Conservation (phyloP, 2,888 invertebrate species). For the Caenorhabditis sp. region DNA sequence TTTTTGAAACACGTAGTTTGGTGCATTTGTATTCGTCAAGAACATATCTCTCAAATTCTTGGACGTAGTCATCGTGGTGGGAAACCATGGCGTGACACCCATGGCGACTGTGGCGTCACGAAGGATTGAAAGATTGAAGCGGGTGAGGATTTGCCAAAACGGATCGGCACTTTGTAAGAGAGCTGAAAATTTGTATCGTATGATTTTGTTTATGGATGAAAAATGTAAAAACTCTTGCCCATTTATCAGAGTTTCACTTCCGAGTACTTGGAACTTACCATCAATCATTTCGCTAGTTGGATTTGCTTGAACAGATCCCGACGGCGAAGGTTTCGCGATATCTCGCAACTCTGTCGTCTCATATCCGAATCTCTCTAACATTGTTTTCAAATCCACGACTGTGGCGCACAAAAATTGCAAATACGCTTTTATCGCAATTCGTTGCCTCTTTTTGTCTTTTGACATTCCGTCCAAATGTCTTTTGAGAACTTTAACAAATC, state of each 20-base stretch:
- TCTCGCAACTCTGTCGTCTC: conserved; percentile 12
- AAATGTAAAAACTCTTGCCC: too few relatives aligned
- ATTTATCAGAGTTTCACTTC: too few relatives aligned
- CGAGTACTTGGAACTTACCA: background rate
- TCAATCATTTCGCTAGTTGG: conserved; percentile 3
- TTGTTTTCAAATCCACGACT: conserved; percentile 9
- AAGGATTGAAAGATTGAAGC: conserved; percentile 33
- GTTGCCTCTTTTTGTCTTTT: background rate
- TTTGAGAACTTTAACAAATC: conserved; percentile 38
- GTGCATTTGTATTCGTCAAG: background rate
- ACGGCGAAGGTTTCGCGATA: background rate
- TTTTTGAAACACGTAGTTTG: conserved; percentile 24
- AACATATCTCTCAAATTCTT: conserved; percentile 16
- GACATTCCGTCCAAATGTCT: conserved; percentile 10
- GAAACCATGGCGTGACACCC: conserved; percentile 20
- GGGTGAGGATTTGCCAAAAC: conserved; percentile 45
- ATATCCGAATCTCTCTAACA: conserved; percentile 12
- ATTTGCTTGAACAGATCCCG: conserved; percentile 3
- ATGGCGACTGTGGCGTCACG: conserved; percentile 22
- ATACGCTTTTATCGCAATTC: conserved; percentile 7
- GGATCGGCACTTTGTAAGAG: conserved; percentile 22
- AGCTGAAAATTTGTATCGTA: conserved; percentile 32
- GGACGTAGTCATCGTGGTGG: conserved; percentile 12
- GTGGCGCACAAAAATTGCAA: conserved; percentile 38
- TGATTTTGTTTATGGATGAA: too few relatives aligned